These are phyloP conservation scores for Melanostoma mellinum DNA, from an alignment of 2,888 invertebrate genomes.

Conservation along the genomic window DNA sequence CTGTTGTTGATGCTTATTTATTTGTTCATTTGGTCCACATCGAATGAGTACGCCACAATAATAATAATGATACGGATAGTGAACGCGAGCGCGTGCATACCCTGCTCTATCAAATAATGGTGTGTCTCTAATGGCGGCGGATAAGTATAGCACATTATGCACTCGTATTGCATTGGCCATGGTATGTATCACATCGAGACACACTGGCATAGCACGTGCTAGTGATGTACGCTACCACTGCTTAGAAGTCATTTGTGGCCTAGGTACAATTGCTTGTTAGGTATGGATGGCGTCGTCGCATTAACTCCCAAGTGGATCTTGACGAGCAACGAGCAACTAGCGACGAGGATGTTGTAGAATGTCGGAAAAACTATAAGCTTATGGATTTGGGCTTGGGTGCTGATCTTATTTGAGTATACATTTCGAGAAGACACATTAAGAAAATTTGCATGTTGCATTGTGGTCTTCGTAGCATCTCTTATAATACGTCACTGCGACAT, in stretches of 20 bases:
- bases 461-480: slow-evolving; percentile 45
- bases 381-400: slow-evolving; percentile 24
- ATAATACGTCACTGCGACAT: slow-evolving; percentile 62
- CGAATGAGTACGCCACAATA: slow-evolving; percentile 70
- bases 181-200: slow-evolving; percentile 53
- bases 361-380: slow-evolving; percentile 23
- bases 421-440: slow-evolving; percentile 29
- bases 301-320: slow-evolving; percentile 70
- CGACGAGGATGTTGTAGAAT: slow-evolving; percentile 51
- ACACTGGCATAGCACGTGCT: slow-evolving; percentile 66
- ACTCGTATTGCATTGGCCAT: slow-evolving; percentile 71
- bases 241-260: slow-evolving; percentile 63
- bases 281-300: slow-evolving; percentile 65
- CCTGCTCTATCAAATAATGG: slow-evolving; percentile 72
- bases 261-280: slow-evolving; percentile 69
- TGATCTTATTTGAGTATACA: slow-evolving; percentile 36
- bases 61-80: slow-evolving; percentile 73
- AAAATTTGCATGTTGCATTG: slow-evolving; percentile 60
- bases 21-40: slow-evolving; percentile 72
- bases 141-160: slow-evolving; percentile 72
- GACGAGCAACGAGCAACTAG: slow-evolving; percentile 60
- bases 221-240: slow-evolving; percentile 65
- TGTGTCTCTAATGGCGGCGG: slow-evolving; percentile 72
- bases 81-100: slow-evolving; percentile 72
- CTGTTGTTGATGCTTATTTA: slow-evolving; percentile 69